Conservation (phyloP, 37 sponge, comb jelly and placozoan species). For the Cladorhizidae sp. region DNA sequence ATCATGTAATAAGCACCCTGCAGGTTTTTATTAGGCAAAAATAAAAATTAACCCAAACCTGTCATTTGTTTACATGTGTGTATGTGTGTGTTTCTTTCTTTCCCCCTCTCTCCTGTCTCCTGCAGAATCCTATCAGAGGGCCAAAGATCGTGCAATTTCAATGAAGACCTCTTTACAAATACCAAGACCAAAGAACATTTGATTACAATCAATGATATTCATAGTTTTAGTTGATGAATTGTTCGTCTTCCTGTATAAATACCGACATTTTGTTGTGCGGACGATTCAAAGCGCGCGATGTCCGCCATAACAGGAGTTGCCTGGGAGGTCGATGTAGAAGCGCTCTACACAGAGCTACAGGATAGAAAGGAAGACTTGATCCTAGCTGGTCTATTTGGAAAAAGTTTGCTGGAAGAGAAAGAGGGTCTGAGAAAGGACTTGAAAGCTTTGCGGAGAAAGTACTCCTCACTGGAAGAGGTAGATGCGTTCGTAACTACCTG, state of each 20-base stretch:
- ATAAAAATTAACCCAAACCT: no score
- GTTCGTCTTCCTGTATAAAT: no score
- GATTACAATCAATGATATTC: neutral
- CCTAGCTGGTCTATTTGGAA: constrained; percentile 11
- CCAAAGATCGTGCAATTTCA: constrained; percentile 28
- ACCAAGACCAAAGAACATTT: neutral
- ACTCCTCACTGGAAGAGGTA: constrained; percentile 1
- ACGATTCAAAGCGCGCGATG: no score
- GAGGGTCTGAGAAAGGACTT: neutral
- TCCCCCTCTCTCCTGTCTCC: neutral
- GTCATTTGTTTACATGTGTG: no score
- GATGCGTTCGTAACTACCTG: neutral
- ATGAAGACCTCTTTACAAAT: neutral
- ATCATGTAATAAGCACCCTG: no score
- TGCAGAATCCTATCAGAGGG: constrained; percentile 50
- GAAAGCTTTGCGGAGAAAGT: neutral
- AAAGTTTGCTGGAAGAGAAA: constrained; percentile 29
- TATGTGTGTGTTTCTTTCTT: no score
- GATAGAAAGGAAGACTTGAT: constrained; percentile 13
- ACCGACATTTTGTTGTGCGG: no score
- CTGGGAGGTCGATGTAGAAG: neutral
- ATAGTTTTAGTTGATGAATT: no score
- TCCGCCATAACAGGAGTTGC: neutral
- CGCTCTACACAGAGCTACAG: constrained; percentile 8
- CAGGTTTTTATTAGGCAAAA: no score